Percentiles rank a stretch among this genome's conserved stretches.
Evolutionary conservation across 2,113 vertebrate species (phyloP).

Genomic region (Acanthisitta chloris): DNA sequence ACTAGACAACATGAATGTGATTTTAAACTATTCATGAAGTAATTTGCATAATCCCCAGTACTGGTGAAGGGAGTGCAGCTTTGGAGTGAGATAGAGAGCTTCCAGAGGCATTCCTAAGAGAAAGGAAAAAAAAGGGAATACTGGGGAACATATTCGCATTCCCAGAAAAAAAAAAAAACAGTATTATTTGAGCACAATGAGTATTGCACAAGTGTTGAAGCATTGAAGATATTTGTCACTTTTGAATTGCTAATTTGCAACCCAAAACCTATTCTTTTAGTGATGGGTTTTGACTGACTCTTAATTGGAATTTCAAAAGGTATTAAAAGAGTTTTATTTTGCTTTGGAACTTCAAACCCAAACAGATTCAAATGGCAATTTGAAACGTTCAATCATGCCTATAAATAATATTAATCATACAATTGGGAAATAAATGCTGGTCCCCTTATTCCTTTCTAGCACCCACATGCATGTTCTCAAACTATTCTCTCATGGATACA

Average conservation of each 20-base stretch:
- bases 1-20: neutral
- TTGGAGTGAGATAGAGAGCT: neutral
- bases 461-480: neutral
- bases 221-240: conserved; percentile 29
- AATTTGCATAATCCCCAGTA: conserved; percentile 11
- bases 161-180: neutral
- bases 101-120: neutral
- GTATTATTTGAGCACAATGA: neutral
- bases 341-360: conserved; percentile 12
- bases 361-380: neutral
- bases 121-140: neutral
- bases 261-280: conserved; percentile 37
- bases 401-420: conserved; percentile 24
- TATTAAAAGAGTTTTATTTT: neutral
- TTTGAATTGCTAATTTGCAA: conserved; percentile 54
- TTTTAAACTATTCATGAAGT: conserved; percentile 15
- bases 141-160: neutral
- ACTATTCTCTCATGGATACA: neutral
- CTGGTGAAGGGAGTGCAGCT: neutral
- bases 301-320: conserved; percentile 50
- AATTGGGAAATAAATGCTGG: neutral
- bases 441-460: neutral
- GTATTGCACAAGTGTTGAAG: neutral
- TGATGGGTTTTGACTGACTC: conserved; percentile 50
- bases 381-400: neutral